phyloP scores from a whole-genome alignment of 2,113 vertebrate genomes.

The Pomatorhinus ruficollis region DNA sequence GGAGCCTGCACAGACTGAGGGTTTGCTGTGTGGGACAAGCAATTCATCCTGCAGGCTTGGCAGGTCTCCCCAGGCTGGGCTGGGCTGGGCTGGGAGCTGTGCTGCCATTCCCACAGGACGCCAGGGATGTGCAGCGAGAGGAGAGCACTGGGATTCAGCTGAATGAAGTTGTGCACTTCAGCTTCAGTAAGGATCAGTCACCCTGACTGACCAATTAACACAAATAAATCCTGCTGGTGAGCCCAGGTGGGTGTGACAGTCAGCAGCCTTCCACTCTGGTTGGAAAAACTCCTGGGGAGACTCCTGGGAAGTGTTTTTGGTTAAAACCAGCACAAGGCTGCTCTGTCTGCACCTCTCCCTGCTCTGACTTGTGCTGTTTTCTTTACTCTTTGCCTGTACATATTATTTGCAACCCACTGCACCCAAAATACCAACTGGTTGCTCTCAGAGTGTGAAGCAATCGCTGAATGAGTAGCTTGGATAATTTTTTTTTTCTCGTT shows the following conservation, averaged over 20 bases:
- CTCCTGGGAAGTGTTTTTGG: background rate
- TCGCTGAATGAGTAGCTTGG: background rate
- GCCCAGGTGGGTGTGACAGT: background rate
- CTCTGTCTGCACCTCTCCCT: background rate
- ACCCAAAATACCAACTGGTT: background rate
- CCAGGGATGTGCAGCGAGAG: background rate
- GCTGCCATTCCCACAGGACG: background rate
- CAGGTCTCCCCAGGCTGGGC: background rate
- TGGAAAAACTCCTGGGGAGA: background rate
- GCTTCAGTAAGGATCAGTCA: background rate
- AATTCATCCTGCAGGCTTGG: background rate
- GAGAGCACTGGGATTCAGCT: background rate
- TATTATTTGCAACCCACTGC: background rate
- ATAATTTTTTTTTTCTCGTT: background rate
- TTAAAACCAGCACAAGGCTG: background rate
- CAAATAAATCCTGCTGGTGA: background rate
- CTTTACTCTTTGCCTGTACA: background rate
- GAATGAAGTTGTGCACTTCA: background rate
- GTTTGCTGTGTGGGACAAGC: background rate
- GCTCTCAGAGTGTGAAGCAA: background rate
- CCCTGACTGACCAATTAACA: accelerated
- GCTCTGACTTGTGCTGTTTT: background rate
- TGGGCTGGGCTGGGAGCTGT: background rate
- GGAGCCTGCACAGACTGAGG: background rate
- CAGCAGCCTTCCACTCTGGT: background rate